Conservation (phyloP, 2,797 vertebrate species). For the Amblyopsis hoosieri region DNA sequence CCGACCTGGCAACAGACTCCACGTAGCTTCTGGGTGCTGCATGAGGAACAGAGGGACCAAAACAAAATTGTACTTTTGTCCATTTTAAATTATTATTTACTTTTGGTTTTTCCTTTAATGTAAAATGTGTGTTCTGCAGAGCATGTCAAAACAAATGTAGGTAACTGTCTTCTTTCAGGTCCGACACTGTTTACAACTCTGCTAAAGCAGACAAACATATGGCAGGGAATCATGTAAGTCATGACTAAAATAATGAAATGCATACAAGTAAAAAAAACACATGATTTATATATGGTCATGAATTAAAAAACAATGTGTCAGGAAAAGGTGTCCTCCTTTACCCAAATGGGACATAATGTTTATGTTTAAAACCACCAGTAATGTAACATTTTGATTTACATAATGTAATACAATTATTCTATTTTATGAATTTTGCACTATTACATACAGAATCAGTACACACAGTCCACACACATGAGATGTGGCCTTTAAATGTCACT, state of each 20-base stretch:
- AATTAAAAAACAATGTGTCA: background rate
- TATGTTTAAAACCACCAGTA: background rate
- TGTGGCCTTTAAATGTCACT: background rate
- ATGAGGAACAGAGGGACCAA: conserved; percentile 11
- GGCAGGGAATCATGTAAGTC: background rate
- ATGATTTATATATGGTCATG: no score
- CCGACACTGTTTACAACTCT: background rate
- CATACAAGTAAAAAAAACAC: no score
- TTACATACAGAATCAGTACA: background rate
- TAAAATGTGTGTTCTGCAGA: no score
- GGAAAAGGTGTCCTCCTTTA: background rate
- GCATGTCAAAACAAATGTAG: no score
- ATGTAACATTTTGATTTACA: background rate
- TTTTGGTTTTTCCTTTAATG: no score
- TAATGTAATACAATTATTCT: background rate
- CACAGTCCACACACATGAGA: background rate
- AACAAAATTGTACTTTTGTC: background rate
- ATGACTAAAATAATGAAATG: background rate
- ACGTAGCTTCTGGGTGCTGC: conserved; percentile 94
- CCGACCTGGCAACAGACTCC: conserved; percentile 90
- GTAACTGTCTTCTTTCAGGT: no score
- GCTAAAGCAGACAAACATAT: background rate
- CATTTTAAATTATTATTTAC: no score
- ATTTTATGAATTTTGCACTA: background rate
- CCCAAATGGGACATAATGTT: background rate